phyloP scores from a whole-genome alignment of 2,888 invertebrate species.

The Icerya purchasi region DNA sequence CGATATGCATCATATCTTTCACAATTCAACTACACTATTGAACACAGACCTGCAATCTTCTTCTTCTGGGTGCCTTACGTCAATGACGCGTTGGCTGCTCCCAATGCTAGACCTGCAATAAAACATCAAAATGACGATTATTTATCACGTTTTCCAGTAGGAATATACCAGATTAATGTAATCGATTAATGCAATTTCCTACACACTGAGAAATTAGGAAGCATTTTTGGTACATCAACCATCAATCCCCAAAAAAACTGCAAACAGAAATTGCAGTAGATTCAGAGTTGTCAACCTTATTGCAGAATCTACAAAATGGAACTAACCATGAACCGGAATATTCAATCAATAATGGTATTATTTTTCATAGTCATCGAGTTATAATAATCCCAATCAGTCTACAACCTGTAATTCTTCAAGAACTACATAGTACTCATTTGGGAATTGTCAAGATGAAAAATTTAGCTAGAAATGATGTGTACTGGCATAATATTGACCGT shows the following conservation, averaged over 20 bases:
- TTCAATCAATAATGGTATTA: slow-evolving; percentile 8
- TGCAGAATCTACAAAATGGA: not conserved
- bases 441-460: slow-evolving; percentile 20
- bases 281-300: not conserved
- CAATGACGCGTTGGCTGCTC: no score
- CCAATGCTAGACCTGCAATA: no score
- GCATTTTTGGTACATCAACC: not conserved
- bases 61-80: no score
- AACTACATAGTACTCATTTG: slow-evolving; percentile 19
- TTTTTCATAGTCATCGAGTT: slow-evolving; percentile 12
- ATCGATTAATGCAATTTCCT: not conserved
- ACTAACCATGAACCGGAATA: slow-evolving; percentile 3
- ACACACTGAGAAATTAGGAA: not conserved
- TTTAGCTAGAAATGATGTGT: slow-evolving; percentile 19
- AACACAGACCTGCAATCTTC: not conserved
- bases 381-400: slow-evolving; percentile 16
- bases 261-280: slow-evolving; percentile 8
- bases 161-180: not conserved
- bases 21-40: slow-evolving; percentile 6
- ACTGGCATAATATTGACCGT: slow-evolving; percentile 19
- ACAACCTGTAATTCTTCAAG: slow-evolving; percentile 16
- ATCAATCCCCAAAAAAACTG: slow-evolving; percentile 1
- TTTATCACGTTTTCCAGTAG: not conserved
- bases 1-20: slow-evolving; percentile 12
- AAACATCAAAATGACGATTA: not conserved